A percentile compares a stretch with the other conserved stretches of the same genome.
phyloP scores from a whole-genome alignment of 2,797 vertebrate species.

The Labroides dimidiatus region DNA sequence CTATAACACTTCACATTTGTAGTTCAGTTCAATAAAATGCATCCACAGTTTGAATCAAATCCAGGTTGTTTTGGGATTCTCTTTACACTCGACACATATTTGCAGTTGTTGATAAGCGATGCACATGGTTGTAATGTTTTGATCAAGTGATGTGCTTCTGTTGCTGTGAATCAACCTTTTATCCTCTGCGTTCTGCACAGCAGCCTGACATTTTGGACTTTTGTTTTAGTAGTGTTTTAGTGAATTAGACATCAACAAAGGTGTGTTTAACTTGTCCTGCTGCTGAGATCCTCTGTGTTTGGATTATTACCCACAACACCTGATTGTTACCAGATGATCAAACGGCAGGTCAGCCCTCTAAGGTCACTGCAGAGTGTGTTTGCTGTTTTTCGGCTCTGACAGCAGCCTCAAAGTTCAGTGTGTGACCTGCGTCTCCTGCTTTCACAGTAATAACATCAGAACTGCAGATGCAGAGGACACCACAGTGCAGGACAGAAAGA shows the following conservation, averaged over 20 bases:
- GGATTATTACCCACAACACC: conserved; percentile 7
- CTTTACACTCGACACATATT: no score
- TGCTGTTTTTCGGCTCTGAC: conserved; percentile 7
- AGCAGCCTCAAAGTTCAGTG: conserved; percentile 11
- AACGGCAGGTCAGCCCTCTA: conserved; percentile 12
- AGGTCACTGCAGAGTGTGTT: conserved; percentile 5
- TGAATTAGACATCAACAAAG: conserved; percentile 1
- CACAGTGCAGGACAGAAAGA: conserved; percentile 15
- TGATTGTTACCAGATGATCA: conserved; percentile 4
- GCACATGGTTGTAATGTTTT: neutral
- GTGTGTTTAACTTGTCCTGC: conserved; percentile 4
- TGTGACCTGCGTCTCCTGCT: conserved; percentile 36
- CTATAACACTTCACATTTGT: no score
- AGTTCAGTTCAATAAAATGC: no score
- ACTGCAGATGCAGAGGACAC: conserved; percentile 11
- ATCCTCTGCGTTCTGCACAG: neutral
- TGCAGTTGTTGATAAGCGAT: no score
- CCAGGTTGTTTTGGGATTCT: no score
- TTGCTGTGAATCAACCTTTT: neutral
- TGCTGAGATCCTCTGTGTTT: neutral
- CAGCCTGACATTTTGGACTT: neutral
- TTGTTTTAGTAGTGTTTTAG: neutral
- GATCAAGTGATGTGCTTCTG: neutral
- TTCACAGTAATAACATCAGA: conserved; percentile 40
- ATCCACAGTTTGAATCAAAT: no score